Base-by-base conservation (phyloP, 2,797 vertebrate genomes). In the Balearica regulorum region DNA sequence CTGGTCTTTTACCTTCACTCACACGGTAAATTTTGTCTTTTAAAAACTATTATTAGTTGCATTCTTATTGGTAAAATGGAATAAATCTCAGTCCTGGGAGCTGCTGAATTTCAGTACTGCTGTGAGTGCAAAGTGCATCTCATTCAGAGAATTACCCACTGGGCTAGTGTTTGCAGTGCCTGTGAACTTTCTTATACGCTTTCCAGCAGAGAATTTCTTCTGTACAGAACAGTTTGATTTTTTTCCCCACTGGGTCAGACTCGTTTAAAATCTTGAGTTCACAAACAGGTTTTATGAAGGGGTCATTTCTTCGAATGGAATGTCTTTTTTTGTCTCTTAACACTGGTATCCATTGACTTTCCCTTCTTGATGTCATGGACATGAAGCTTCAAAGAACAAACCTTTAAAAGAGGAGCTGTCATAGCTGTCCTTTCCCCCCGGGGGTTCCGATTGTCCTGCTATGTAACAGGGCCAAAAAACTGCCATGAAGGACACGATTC, bases 81-180 rank as follows among this genome's bases (percentile, higher is more conserved):
- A 96, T 73, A 95, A 90, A 96, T 82, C 72, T 95, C 66, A 92
- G 85, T 92, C 70, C 77, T 79, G 66, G 84, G 60, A 95, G 87
- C 92, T 79, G 83, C 87, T 87, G 92, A 85, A 94, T 95, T 93
- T 95, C 93, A 93, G 90, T 89, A 90, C 94, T 95, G 92, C 96
- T 97, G 96, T 93, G 95, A 97, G 95, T 94, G 93, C 96, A 94
- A 96, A 97, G 94, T 90, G 89, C 93, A 95, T 95, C 93, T 92
- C 64, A 95, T 96, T 97, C 92, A 92, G 89, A 93, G 95, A 87
- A 95, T 91, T 95, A 95, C 95, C 95, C 84, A 96, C 95, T 95
- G 96, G 92, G 96, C 80, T 94, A 94, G 44, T 90, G 93, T 95
- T 97, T 93, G 95, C 90, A 93, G 76, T 89, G 92, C 77, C 94